Evolutionary conservation across 2,888 invertebrate genomes (phyloP).

Genomic region (Agrilus biguttatus): DNA sequence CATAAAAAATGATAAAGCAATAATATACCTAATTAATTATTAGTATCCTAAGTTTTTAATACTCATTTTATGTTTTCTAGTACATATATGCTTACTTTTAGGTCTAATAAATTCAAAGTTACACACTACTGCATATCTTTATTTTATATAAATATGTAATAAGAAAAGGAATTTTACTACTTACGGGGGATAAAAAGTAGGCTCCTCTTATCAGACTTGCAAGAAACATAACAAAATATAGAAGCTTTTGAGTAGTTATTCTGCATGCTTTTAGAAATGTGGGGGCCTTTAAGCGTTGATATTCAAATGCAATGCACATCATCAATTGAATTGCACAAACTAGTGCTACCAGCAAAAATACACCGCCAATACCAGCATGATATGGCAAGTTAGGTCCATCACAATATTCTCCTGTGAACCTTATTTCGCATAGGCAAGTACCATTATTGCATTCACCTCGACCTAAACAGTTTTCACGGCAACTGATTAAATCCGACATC

Average conservation of each 20-base stretch:
- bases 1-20: too few relatives aligned
- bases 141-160: too few relatives aligned
- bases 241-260: constrained; percentile 78
- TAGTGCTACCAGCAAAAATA: constrained; percentile 71
- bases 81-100: too few relatives aligned
- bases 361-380: constrained; percentile 53
- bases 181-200: constrained; percentile 80
- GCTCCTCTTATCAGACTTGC: constrained; percentile 76
- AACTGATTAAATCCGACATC: constrained; percentile 36
- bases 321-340: constrained; percentile 74
- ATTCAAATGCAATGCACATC: constrained; percentile 70
- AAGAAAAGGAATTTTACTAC: constrained; percentile 18
- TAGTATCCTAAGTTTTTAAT: too few relatives aligned
- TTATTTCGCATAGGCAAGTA: constrained; percentile 81
- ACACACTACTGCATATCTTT: too few relatives aligned
- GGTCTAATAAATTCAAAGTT: too few relatives aligned
- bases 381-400: constrained; percentile 73
- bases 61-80: too few relatives aligned
- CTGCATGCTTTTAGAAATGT: constrained; percentile 69
- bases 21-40: too few relatives aligned
- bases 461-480: constrained; percentile 69
- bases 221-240: constrained; percentile 75
- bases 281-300: constrained; percentile 69
- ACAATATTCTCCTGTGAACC: constrained; percentile 71
- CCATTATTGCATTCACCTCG: constrained; percentile 86